A percentile compares a stretch with the other conserved stretches of the same genome.
These are phyloP conservation scores for Sakesphorus luctuosus DNA, from an alignment of 2,113 vertebrate genomes.

Conservation along the genomic window DNA sequence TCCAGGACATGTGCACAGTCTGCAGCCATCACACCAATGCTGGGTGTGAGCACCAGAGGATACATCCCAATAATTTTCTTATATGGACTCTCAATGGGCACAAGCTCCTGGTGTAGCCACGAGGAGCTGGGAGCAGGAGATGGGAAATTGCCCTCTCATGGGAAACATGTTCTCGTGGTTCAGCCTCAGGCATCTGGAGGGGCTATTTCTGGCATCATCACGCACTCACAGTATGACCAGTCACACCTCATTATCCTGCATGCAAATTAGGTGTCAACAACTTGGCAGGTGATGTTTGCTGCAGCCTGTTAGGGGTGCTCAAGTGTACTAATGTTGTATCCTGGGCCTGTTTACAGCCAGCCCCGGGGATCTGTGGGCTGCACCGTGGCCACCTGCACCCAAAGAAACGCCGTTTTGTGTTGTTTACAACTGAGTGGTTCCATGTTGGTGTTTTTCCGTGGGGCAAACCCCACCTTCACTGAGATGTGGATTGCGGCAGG, in stretches of 20 bases:
- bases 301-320: not conserved
- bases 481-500: not conserved
- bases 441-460: not conserved
- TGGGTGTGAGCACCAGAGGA: not conserved
- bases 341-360: not conserved
- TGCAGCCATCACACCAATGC: not conserved
- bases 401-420: not conserved
- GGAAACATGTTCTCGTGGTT: not conserved
- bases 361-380: not conserved
- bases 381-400: not conserved
- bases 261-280: constrained; percentile 28
- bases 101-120: not conserved
- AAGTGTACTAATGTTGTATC: not conserved
- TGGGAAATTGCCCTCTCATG: not conserved
- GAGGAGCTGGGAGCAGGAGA: not conserved
- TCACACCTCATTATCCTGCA: constrained; percentile 17
- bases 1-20: not conserved
- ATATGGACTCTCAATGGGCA: not conserved
- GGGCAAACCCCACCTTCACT: constrained; percentile 9
- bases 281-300: constrained; percentile 47
- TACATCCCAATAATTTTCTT: not conserved
- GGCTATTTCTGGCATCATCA: constrained; percentile 30
- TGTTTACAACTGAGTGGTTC: not conserved
- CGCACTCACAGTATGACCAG: not conserved
- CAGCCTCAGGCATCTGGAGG: not conserved